Percentiles rank a stretch among this genome's conserved stretches.
Evolutionary conservation across 2,888 invertebrate species (phyloP).

Genomic region (Heteromurus nitidus): DNA sequence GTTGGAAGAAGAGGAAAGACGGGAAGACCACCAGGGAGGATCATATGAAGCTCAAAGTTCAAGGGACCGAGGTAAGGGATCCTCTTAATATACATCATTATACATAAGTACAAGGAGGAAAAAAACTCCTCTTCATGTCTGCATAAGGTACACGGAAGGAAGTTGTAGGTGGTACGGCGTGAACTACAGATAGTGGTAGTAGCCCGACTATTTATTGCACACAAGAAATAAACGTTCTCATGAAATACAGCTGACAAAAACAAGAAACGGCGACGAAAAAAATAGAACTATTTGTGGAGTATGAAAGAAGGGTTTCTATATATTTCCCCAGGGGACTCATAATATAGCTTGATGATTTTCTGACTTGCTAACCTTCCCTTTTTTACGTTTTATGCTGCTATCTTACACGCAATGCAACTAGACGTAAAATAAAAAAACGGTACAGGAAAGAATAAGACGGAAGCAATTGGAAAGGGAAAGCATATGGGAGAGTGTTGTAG

Average conservation of each 20-base stretch:
- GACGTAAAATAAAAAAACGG: slow-evolving; percentile 40
- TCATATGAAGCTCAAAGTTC: slow-evolving; percentile 99
- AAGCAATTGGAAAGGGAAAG: slow-evolving; percentile 2
- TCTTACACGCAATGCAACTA: slow-evolving; percentile 30
- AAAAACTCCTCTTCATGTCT: neutral
- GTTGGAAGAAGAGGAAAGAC: slow-evolving; percentile 99
- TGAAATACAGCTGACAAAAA: slow-evolving; percentile 7
- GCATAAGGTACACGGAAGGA: neutral
- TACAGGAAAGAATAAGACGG: slow-evolving; percentile 11
- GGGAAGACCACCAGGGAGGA: slow-evolving; percentile 98
- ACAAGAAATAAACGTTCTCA: neutral
- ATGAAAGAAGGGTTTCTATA: slow-evolving; percentile 3
- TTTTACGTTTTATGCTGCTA: too few species aligned
- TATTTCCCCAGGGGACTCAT: slow-evolving; percentile 60
- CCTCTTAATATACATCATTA: slow-evolving; percentile 24
- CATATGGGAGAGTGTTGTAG: slow-evolving; percentile 33
- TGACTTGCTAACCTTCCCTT: slow-evolving; percentile 47
- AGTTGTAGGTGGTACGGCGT: neutral
- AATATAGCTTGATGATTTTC: slow-evolving; percentile 62
- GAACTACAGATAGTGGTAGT: neutral
- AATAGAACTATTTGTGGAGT: neutral
- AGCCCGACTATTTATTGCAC: neutral
- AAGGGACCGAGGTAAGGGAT: slow-evolving; percentile 89
- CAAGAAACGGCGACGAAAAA: neutral
- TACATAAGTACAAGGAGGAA: slow-evolving; percentile 28